These are phyloP conservation scores for Lepidurus couesii DNA, from an alignment of 1,140 invertebrate genomes.

Conservation along the genomic window DNA sequence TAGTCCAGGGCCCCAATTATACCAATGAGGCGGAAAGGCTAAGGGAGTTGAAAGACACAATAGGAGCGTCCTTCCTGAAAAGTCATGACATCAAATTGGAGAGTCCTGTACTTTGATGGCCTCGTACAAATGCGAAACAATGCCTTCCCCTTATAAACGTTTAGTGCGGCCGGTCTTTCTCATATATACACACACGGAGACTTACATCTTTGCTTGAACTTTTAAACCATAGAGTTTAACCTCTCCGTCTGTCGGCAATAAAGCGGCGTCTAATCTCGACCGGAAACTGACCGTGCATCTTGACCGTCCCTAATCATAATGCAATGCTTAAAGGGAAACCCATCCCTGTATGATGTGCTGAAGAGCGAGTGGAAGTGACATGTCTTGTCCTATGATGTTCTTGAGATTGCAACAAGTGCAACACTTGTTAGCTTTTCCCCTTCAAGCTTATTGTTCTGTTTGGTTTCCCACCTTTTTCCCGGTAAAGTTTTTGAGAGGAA, in stretches of 20 bases:
- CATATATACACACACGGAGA: background rate
- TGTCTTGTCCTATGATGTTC: background rate
- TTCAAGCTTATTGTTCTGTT: background rate
- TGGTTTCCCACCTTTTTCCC: background rate
- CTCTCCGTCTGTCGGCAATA: background rate
- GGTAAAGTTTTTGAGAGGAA: background rate
- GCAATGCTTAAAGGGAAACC: background rate
- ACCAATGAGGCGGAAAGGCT: background rate
- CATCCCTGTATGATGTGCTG: background rate
- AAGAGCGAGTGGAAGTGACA: constrained; percentile 9
- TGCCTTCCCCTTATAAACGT: constrained; percentile 15
- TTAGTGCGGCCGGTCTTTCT: background rate
- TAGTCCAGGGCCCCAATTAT: background rate
- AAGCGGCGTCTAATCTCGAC: background rate
- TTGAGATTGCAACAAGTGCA: constrained; percentile 9
- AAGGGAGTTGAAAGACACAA: background rate
- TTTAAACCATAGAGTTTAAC: constrained; percentile 17
- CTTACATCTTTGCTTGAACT: background rate
- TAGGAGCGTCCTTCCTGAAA: background rate
- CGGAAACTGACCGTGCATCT: constrained; percentile 13
- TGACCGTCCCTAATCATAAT: constrained; percentile 12
- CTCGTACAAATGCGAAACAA: constrained; percentile 2
- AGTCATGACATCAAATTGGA: constrained; percentile 13
- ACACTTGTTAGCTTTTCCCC: background rate
- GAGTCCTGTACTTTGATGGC: background rate